These are phyloP conservation scores for Schizotus pectinicornis DNA, from an alignment of 2,888 invertebrate species.

Conservation along the genomic window DNA sequence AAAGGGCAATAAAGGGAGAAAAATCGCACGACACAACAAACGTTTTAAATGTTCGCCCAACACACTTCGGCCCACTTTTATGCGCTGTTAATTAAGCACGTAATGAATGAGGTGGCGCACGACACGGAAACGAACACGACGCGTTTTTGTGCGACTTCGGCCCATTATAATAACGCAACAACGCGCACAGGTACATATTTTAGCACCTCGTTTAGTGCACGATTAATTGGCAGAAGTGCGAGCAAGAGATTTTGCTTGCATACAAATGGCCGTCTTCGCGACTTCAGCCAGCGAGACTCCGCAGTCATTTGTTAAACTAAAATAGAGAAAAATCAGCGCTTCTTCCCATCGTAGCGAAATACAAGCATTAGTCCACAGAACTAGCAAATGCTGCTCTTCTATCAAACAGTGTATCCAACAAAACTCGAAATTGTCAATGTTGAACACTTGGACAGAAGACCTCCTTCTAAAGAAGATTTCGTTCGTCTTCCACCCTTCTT, in stretches of 20 bases:
- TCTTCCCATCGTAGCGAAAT: no score
- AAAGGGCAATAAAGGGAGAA: constrained; percentile 35
- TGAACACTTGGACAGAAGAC: no score
- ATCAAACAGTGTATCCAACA: no score
- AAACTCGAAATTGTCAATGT: no score
- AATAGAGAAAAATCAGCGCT: no score
- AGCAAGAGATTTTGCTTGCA: background rate
- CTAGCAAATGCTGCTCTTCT: no score
- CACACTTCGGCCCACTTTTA: constrained; percentile 35
- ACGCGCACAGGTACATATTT: constrained; percentile 12
- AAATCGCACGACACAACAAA: constrained; percentile 46
- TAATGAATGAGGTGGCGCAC: constrained; percentile 22
- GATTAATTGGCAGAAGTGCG: constrained; percentile 20
- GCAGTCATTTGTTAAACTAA: no score
- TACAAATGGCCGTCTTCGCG: background rate
- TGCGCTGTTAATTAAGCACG: constrained; percentile 34
- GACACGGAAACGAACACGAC: background rate
- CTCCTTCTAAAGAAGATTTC: no score
- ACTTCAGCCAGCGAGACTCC: no score
- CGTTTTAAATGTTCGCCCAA: constrained; percentile 42
- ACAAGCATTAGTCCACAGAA: no score
- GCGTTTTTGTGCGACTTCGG: constrained; percentile 5
- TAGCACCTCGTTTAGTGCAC: constrained; percentile 13
- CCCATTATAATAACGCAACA: constrained; percentile 11
- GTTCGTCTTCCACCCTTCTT: no score